Conservation (phyloP, 2,888 invertebrate species). For the Machimus rusticus region DNA sequence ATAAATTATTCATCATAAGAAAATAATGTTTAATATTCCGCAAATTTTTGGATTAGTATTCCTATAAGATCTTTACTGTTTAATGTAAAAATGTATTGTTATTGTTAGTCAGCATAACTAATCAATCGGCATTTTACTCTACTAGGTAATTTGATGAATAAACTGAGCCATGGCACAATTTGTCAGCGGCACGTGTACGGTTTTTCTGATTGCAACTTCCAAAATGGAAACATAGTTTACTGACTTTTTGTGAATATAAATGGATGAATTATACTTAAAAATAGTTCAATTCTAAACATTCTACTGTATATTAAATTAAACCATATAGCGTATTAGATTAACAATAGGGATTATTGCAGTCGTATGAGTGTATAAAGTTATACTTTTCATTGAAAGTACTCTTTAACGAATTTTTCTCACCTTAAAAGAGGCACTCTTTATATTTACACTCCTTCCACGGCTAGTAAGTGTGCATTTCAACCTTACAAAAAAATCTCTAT, state of each 20-base stretch:
- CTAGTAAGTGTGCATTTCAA: slow-evolving; percentile 94
- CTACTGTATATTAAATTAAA: background rate
- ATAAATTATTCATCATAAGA: too few relatives aligned
- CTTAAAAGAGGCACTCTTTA: slow-evolving; percentile 96
- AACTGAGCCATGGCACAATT: background rate
- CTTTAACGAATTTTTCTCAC: slow-evolving; percentile 64
- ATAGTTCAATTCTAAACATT: background rate
- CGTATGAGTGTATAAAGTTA: too few relatives aligned
- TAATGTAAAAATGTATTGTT: too few relatives aligned
- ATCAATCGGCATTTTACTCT: background rate
- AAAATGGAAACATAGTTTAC: background rate
- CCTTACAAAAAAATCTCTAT: slow-evolving; percentile 65
- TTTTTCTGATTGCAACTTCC: background rate
- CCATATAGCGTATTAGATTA: background rate
- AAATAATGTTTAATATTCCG: too few relatives aligned
- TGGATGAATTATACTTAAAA: background rate
- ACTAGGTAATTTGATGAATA: background rate
- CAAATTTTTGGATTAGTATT: too few relatives aligned
- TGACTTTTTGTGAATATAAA: background rate
- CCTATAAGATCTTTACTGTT: background rate
- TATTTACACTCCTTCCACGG: slow-evolving; percentile 93
- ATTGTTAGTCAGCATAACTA: background rate
- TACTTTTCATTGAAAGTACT: too few relatives aligned
- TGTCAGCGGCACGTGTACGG: background rate
- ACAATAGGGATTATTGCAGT: background rate